phyloP scores from a whole-genome alignment of 2,888 invertebrate species.

The Gordius sp. region DNA sequence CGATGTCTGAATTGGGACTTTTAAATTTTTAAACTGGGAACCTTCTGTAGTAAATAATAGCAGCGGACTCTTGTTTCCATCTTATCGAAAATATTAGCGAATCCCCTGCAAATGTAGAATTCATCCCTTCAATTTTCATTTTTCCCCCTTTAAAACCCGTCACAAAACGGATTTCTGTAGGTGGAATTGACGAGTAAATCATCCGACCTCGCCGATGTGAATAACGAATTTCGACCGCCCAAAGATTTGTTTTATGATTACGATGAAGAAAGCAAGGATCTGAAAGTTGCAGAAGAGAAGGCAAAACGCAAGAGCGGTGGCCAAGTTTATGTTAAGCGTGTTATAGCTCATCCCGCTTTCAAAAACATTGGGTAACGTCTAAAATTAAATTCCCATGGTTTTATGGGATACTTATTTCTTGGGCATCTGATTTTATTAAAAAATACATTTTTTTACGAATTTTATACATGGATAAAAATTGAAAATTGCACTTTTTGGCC shows the following conservation, averaged over 20 bases:
- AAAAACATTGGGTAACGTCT: constrained; percentile 57
- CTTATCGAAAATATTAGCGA: no score
- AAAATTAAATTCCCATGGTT: not conserved
- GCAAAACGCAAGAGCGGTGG: constrained; percentile 41
- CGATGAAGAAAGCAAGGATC: constrained; percentile 36
- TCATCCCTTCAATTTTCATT: no score
- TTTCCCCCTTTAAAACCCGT: no score
- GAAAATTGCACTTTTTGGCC: no score
- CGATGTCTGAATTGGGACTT: no score
- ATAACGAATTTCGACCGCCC: constrained; percentile 53
- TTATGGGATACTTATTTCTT: not conserved
- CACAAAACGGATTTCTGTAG: constrained; percentile 8
- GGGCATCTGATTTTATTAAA: no score
- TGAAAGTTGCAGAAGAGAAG: constrained; percentile 39
- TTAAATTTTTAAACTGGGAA: no score
- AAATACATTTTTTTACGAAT: no score
- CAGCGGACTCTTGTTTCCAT: no score
- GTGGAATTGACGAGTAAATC: constrained; percentile 64
- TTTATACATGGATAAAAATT: no score
- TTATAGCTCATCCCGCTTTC: constrained; percentile 87
- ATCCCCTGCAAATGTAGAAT: no score
- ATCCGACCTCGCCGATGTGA: constrained; percentile 64
- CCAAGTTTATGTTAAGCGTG: constrained; percentile 49
- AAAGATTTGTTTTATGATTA: constrained; percentile 71
- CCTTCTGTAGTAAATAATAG: no score